Percentiles rank a stretch among this genome's conserved stretches.
phyloP scores from a whole-genome alignment of 2,113 vertebrate species.

The Erinaceus europaeus region DNA sequence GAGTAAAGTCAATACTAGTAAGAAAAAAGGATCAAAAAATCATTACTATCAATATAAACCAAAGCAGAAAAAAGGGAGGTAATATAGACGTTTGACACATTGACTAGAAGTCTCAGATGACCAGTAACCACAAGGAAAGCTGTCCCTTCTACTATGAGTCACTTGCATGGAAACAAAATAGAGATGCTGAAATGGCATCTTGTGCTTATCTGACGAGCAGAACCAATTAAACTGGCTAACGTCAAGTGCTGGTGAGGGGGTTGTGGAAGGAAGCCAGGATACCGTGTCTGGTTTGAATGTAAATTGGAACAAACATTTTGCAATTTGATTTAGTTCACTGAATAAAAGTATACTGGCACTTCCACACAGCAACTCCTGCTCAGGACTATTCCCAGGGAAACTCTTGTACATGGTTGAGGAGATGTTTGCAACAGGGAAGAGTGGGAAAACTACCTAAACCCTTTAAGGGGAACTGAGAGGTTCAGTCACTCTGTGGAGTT shows the following conservation, averaged over 20 bases:
- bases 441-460: not conserved
- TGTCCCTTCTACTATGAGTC: not conserved
- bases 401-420: not conserved
- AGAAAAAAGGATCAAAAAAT: no score
- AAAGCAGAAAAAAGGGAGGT: not conserved
- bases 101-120: not conserved
- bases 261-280: not conserved
- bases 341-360: not conserved
- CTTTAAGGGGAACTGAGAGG: not conserved
- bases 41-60: no score
- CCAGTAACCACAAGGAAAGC: not conserved
- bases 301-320: constrained; percentile 2
- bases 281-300: not conserved
- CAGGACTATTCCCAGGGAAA: not conserved
- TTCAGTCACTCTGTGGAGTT: not conserved
- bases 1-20: no score
- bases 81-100: not conserved
- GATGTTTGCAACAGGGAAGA: not conserved
- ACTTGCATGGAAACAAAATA: not conserved
- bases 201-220: not conserved
- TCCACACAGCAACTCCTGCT: not conserved
- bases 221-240: constrained; percentile 8
- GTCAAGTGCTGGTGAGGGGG: not conserved
- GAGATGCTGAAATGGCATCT: not conserved
- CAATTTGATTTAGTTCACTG: not conserved